Percentiles rank a stretch among this genome's conserved stretches.
These are phyloP conservation scores for Amphiura filiformis DNA, from an alignment of 35 echinoderm and acorn worm genomes.

Conservation along the genomic window DNA sequence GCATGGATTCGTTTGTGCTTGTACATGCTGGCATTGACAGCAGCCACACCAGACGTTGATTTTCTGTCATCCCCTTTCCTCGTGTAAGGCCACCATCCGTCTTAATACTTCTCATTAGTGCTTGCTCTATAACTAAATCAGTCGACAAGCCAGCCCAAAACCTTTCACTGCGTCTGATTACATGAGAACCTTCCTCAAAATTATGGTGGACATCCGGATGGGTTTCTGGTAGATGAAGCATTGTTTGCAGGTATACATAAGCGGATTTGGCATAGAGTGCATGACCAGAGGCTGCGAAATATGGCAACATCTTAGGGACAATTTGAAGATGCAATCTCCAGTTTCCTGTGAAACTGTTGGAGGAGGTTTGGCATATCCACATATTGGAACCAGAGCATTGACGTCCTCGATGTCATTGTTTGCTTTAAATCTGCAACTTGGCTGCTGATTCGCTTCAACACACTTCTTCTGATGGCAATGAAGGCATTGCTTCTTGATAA, in stretches of 20 bases:
- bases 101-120: slow-evolving; percentile 67
- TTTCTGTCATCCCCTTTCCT: slow-evolving; percentile 45
- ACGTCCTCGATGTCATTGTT: not conserved
- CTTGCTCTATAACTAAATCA: slow-evolving; percentile 82
- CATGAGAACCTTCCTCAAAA: slow-evolving; percentile 42
- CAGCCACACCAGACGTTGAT: slow-evolving; percentile 22
- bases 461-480: too few species aligned
- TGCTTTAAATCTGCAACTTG: too few species aligned
- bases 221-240: slow-evolving; percentile 21
- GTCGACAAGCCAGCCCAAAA: too few species aligned
- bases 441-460: too few species aligned
- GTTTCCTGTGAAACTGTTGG: too few species aligned
- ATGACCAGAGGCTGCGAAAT: slow-evolving; percentile 61
- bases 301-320: slow-evolving; percentile 51
- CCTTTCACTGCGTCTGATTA: slow-evolving; percentile 44
- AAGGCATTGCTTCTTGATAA: too few species aligned
- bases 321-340: too few species aligned
- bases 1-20: slow-evolving; percentile 58
- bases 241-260: slow-evolving; percentile 52
- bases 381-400: too few species aligned
- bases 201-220: slow-evolving; percentile 52
- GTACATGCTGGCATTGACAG: slow-evolving; percentile 13
- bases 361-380: too few species aligned
- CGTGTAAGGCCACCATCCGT: slow-evolving; percentile 52
- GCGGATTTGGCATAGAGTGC: slow-evolving; percentile 47